Evolutionary conservation across 2,888 invertebrate species (phyloP).

Genomic region (Epiblema foenella): DNA sequence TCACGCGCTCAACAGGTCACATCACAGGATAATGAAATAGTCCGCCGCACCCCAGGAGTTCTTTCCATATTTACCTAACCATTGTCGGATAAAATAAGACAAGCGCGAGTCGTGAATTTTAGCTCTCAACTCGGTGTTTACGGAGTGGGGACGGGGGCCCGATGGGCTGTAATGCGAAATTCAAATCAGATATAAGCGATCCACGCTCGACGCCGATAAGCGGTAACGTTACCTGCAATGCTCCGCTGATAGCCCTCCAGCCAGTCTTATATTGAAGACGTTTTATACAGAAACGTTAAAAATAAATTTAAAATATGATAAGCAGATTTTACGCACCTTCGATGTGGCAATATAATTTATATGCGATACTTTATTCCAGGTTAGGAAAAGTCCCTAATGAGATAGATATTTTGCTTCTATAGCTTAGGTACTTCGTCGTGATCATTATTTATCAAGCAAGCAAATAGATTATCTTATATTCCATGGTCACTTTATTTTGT

Average conservation of each 20-base stretch:
- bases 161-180: slow-evolving; percentile 77
- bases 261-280: slow-evolving; percentile 61
- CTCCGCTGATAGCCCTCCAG: slow-evolving; percentile 61
- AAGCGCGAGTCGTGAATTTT: slow-evolving; percentile 69
- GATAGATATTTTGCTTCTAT: too few relatives aligned
- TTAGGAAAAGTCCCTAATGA: background rate
- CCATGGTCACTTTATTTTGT: too few relatives aligned
- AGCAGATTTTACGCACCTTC: slow-evolving; percentile 49
- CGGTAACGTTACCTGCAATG: slow-evolving; percentile 60
- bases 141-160: slow-evolving; percentile 54
- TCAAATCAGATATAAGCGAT: slow-evolving; percentile 80
- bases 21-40: slow-evolving; percentile 79
- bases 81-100: slow-evolving; percentile 74
- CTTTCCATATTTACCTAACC: slow-evolving; percentile 77
- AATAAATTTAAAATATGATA: slow-evolving; percentile 59
- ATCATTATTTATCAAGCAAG: too few relatives aligned
- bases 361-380: background rate
- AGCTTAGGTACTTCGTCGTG: too few relatives aligned
- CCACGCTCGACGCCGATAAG: slow-evolving; percentile 67
- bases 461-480: too few relatives aligned
- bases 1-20: slow-evolving; percentile 81
- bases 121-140: slow-evolving; percentile 74
- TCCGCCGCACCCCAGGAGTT: slow-evolving; percentile 70
- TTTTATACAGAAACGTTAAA: slow-evolving; percentile 61
- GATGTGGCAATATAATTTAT: background rate